Conservation (phyloP, 2,888 invertebrate species). For the Clitarchus hookeri region DNA sequence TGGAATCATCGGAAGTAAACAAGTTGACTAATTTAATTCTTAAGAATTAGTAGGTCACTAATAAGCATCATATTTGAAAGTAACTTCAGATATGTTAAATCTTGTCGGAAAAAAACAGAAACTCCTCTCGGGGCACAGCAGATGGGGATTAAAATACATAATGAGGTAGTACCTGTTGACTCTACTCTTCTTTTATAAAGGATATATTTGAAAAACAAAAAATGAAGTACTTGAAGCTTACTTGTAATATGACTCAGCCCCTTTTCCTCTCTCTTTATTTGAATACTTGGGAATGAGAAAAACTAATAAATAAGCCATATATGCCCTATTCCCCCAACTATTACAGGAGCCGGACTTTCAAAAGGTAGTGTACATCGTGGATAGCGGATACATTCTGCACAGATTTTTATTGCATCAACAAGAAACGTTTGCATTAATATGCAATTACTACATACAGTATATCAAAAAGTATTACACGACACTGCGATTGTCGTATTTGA, state of each 20-base stretch:
- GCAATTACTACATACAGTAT: background rate
- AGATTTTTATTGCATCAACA: background rate
- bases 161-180: constrained; percentile 2
- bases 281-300: background rate
- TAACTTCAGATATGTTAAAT: background rate
- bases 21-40: background rate
- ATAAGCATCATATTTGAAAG: background rate
- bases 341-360: background rate
- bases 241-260: background rate
- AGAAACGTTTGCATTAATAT: background rate
- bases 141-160: background rate
- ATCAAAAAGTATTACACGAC: background rate
- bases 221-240: background rate
- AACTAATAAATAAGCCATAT: background rate
- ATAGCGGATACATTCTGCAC: background rate
- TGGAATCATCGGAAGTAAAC: too few species aligned
- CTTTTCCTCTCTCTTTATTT: background rate
- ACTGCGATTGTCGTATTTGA: too few species aligned
- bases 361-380: background rate
- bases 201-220: background rate
- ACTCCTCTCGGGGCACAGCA: background rate
- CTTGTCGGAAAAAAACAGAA: background rate
- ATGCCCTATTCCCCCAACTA: background rate
- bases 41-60: background rate
- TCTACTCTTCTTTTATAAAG: background rate